Percentiles rank a stretch among this genome's conserved stretches.
phyloP scores from a whole-genome alignment of 2,113 vertebrate genomes.

The Vulpes vulpes region DNA sequence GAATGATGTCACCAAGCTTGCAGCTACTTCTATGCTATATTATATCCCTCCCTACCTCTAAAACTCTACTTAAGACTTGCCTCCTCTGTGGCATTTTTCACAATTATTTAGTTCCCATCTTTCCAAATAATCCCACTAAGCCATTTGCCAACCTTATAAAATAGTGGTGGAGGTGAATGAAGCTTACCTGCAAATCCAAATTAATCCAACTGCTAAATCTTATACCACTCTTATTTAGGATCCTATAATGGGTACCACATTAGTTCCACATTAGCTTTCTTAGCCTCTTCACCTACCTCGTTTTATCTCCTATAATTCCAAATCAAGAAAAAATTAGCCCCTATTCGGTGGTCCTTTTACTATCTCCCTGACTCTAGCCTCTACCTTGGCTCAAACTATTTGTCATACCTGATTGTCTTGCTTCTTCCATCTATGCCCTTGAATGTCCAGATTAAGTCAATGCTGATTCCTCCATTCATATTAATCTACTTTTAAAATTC shows the following conservation, averaged over 20 bases:
- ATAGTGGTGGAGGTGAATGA: background rate
- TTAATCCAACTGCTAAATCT: background rate
- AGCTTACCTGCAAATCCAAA: background rate
- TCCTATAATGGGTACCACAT: background rate
- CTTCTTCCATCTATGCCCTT: background rate
- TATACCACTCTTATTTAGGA: background rate
- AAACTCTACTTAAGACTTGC: background rate
- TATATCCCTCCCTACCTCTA: background rate
- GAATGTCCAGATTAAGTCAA: background rate
- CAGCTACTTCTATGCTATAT: background rate
- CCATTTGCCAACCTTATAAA: background rate
- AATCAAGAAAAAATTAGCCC: background rate
- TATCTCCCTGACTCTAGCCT: background rate
- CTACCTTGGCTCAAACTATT: background rate
- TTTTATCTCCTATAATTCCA: conserved; percentile 11
- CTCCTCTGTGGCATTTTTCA: background rate
- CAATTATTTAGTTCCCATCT: background rate
- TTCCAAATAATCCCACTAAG: background rate
- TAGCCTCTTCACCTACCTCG: background rate
- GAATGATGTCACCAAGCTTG: background rate
- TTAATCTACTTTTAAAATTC: background rate
- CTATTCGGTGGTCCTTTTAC: background rate
- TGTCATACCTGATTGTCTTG: background rate
- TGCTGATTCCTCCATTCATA: background rate
- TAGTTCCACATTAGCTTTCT: background rate